These are phyloP conservation scores for Agraylea sexmaculata DNA, from an alignment of 1,140 invertebrate species.

Conservation along the genomic window DNA sequence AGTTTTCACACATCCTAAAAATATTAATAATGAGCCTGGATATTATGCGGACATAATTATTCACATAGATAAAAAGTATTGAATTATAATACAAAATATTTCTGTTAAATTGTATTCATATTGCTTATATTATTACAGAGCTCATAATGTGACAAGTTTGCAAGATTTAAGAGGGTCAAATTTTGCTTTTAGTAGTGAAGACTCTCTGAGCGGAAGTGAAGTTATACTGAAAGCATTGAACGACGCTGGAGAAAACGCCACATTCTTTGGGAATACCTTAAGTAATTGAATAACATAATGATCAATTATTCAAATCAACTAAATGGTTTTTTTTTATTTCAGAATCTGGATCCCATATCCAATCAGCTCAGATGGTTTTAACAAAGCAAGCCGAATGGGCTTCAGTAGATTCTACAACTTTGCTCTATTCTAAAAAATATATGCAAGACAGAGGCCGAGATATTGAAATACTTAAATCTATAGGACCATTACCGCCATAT, in stretches of 20 bases:
- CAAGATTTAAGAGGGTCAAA: slow-evolving; percentile 44
- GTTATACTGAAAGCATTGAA: slow-evolving; percentile 43
- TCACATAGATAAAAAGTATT: slow-evolving; percentile 43
- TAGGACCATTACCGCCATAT: slow-evolving; percentile 48
- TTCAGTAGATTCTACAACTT: slow-evolving; percentile 47
- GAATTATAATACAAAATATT: background rate
- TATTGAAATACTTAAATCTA: slow-evolving; percentile 42
- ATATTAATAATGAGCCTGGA: slow-evolving; percentile 38
- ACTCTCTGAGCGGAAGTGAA: slow-evolving; percentile 43
- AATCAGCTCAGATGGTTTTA: slow-evolving; percentile 48
- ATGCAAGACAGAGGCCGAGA: slow-evolving; percentile 45
- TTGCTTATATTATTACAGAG: slow-evolving; percentile 31
- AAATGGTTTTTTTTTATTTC: slow-evolving; percentile 18
- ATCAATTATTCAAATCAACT: background rate
- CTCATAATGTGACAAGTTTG: slow-evolving; percentile 44
- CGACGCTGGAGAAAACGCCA: slow-evolving; percentile 47
- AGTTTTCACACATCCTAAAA: slow-evolving; percentile 44
- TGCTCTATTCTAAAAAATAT: slow-evolving; percentile 41
- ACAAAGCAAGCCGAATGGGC: slow-evolving; percentile 48
- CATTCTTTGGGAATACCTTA: slow-evolving; percentile 47
- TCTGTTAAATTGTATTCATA: background rate
- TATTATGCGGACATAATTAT: slow-evolving; percentile 51
- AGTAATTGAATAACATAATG: slow-evolving; percentile 28
- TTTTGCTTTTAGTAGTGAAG: slow-evolving; percentile 43
- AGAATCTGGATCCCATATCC: slow-evolving; percentile 48